A percentile compares a stretch with the other conserved stretches of the same genome.
These are phyloP conservation scores for Sitobion miscanthi DNA, from an alignment of 1,140 invertebrate species.

Conservation along the genomic window DNA sequence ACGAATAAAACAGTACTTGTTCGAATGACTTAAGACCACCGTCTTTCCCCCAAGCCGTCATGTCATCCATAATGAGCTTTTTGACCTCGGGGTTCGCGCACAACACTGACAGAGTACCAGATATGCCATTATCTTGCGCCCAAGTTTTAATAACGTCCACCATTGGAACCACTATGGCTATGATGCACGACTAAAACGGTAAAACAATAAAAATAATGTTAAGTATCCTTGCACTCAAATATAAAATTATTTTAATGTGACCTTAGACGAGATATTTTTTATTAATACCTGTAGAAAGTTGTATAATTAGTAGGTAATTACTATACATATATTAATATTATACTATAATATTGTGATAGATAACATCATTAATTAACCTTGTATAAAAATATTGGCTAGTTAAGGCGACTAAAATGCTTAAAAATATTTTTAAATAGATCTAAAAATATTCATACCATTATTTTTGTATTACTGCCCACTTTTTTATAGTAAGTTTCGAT, in stretches of 20 bases:
- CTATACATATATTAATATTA: background rate
- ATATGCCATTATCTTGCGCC: conserved; percentile 84
- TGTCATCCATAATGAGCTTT: conserved; percentile 87
- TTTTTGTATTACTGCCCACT: background rate
- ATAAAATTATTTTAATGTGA: background rate
- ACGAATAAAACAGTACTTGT: conserved; percentile 72
- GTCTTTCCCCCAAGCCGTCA: conserved; percentile 85
- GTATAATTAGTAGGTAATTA: background rate
- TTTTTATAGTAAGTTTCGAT: background rate
- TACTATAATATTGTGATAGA: background rate
- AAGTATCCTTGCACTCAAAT: background rate
- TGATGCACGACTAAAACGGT: conserved; percentile 83
- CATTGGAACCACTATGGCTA: conserved; percentile 94
- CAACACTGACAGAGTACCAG: conserved; percentile 84
- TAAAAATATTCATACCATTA: background rate
- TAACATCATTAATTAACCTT: background rate
- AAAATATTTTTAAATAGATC: background rate
- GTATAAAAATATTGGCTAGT: background rate
- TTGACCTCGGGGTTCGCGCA: conserved; percentile 89
- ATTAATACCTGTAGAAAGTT: background rate
- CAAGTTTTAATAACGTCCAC: conserved; percentile 90
- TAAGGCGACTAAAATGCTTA: background rate
- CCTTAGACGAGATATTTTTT: background rate
- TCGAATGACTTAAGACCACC: conserved; percentile 94
- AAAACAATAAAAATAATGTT: background rate